Base-by-base conservation (phyloP, 2,888 invertebrate genomes). In the Lithophane ornitopus region DNA sequence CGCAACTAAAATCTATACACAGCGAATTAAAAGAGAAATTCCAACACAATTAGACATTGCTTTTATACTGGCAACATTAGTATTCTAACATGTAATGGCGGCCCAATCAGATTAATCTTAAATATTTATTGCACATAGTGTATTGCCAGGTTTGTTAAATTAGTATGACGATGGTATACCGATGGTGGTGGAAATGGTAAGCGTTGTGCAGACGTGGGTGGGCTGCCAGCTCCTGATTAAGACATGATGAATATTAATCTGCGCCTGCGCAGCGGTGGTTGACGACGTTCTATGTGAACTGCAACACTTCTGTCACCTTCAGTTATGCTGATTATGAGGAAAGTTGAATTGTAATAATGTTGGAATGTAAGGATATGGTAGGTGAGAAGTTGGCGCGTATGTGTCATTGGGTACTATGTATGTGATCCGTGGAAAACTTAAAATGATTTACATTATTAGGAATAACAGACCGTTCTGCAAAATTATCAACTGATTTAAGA, bases 51-150 rank as follows among this genome's bases (percentile, higher is more conserved):
- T 90, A 91, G 85, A 89, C 87, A 86, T 83, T 79, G 81, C 87
- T 87, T 87, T 86, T 87, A 86, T 86, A 80, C 83, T 80, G 81
- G 75, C 79, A 72, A 76, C 80, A 93, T 96, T 95, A 94, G 95
- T 95, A 96, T 95, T 95, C 96, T 92, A 95, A 93, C 94, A 90
- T 93, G 93, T 91, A 86, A 88, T 89, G 88, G 89, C 90, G 88
- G 76, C 90, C 92, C 93, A 94, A 96, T 96, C 96, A 94, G 96
- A 96, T 96, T 95, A 95, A 95, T 95, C 95, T 95, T 95, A 96
- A 96, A 96, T 96, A 96, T 96, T 96, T 96, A 96, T 96, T 96
- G 95, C 95, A 93, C 95, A 96, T 92, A 93, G 93, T 92, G 92
- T 90, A 93, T 93, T 94, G 94, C 94, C 92, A 94, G 92, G 88